phyloP scores from a whole-genome alignment of 1,140 invertebrate species.

The Galendromus occidentalis region DNA sequence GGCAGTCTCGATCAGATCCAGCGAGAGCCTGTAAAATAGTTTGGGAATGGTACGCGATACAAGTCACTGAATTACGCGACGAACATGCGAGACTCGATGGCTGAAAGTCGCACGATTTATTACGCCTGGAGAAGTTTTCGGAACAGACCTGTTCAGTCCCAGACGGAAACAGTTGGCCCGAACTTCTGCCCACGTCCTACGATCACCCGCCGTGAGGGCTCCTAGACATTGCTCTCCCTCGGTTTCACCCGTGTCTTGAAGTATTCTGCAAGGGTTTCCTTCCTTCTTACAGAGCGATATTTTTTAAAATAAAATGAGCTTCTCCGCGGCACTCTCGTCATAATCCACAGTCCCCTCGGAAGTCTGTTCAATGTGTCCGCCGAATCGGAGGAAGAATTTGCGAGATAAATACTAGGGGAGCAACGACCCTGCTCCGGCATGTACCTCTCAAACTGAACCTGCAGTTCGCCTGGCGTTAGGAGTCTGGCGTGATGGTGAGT shows the following conservation, averaged over 20 bases:
- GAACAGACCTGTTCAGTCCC: slow-evolving; percentile 50
- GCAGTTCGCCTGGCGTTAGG: slow-evolving; percentile 51
- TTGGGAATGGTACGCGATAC: neutral
- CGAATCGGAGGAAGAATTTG: no score
- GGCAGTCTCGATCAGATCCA: slow-evolving; percentile 27
- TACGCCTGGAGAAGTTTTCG: no score
- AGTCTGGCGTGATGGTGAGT: slow-evolving; percentile 67
- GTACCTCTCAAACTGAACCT: slow-evolving; percentile 42
- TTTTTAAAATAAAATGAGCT: neutral
- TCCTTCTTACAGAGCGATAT: neutral
- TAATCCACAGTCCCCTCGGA: no score
- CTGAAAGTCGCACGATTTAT: no score
- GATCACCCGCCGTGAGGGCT: slow-evolving; percentile 73
- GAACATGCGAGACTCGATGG: neutral
- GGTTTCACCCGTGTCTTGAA: neutral
- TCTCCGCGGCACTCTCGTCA: no score
- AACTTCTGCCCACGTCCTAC: slow-evolving; percentile 68
- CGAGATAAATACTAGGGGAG: no score
- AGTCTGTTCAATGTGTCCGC: no score
- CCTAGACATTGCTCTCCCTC: slow-evolving; percentile 66
- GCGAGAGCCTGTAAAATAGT: neutral
- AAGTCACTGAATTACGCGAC: neutral
- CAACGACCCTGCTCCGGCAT: no score
- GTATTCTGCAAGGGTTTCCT: neutral
- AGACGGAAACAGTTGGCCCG: slow-evolving; percentile 47